These are phyloP conservation scores for Drosophila quadrilineata DNA, from an alignment of 1,140 invertebrate genomes.

Conservation along the genomic window DNA sequence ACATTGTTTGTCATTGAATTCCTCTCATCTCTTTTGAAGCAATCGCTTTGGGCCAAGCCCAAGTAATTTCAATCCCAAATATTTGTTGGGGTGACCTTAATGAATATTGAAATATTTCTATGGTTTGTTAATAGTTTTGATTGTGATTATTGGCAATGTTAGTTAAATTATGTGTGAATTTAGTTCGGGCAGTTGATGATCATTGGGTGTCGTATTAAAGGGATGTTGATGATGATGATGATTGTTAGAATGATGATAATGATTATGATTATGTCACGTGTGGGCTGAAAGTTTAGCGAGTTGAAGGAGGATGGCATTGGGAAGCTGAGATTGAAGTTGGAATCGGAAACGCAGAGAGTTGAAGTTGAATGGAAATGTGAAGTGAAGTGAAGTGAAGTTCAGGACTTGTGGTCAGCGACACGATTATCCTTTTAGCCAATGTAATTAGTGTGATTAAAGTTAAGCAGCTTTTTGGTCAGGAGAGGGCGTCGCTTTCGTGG, in stretches of 20 bases:
- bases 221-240: background rate
- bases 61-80: background rate
- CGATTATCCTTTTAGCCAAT: conserved; percentile 79
- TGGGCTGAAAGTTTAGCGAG: too few relatives aligned
- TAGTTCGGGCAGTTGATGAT: too few relatives aligned
- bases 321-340: background rate
- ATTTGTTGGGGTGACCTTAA: background rate
- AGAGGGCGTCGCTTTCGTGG: background rate
- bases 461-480: conserved; percentile 46
- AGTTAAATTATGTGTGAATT: too few relatives aligned
- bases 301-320: too few relatives aligned
- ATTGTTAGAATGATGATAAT: background rate
- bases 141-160: too few relatives aligned
- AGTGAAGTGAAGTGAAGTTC: conserved; percentile 17
- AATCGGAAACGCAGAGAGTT: too few relatives aligned
- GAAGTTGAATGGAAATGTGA: conserved; percentile 11
- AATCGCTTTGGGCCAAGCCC: too few relatives aligned
- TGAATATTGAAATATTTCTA: background rate
- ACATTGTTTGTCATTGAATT: too few relatives aligned
- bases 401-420: conserved; percentile 58
- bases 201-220: background rate
- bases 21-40: too few relatives aligned
- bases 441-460: conserved; percentile 79
- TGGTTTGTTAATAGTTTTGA: background rate
- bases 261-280: conserved; percentile 5